phyloP scores from a whole-genome alignment of 2,888 invertebrate species.

The Harpalus rufipes region DNA sequence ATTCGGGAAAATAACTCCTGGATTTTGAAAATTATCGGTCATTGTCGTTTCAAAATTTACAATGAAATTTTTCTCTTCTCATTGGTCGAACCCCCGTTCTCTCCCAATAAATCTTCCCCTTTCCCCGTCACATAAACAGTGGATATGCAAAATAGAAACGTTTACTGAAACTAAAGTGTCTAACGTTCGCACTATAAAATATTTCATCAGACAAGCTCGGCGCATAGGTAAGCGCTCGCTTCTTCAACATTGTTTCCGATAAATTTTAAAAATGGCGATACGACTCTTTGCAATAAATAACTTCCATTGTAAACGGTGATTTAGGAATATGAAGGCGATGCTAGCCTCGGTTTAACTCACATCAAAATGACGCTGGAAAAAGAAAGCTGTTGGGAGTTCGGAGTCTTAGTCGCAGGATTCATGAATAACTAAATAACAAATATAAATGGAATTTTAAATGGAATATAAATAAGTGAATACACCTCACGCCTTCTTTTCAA shows the following conservation, averaged over 20 bases:
- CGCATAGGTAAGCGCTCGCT: conserved; percentile 34
- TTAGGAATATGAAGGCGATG: conserved; percentile 45
- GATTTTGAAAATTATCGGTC: neutral
- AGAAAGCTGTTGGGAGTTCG: neutral
- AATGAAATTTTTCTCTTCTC: neutral
- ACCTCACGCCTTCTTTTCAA: conserved; percentile 11
- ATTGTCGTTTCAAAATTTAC: neutral
- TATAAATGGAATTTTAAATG: conserved; percentile 53
- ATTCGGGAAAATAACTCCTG: too few relatives aligned
- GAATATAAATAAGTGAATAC: conserved; percentile 50
- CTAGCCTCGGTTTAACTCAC: conserved; percentile 9
- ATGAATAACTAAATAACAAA: conserved; percentile 49
- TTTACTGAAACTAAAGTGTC: conserved; percentile 55
- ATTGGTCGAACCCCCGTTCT: neutral
- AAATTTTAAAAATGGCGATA: conserved; percentile 62
- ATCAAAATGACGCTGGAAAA: too few relatives aligned
- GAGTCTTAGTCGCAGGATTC: conserved; percentile 19
- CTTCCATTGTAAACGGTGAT: conserved; percentile 24
- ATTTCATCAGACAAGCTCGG: conserved; percentile 28
- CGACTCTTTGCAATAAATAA: conserved; percentile 30
- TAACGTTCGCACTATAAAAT: conserved; percentile 55
- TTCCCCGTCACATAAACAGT: conserved; percentile 24
- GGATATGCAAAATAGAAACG: conserved; percentile 62
- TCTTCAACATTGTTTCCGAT: conserved; percentile 62
- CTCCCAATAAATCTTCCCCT: conserved; percentile 26